phyloP scores from a whole-genome alignment of 1,140 invertebrate genomes.

The Heliconius eleuchia region DNA sequence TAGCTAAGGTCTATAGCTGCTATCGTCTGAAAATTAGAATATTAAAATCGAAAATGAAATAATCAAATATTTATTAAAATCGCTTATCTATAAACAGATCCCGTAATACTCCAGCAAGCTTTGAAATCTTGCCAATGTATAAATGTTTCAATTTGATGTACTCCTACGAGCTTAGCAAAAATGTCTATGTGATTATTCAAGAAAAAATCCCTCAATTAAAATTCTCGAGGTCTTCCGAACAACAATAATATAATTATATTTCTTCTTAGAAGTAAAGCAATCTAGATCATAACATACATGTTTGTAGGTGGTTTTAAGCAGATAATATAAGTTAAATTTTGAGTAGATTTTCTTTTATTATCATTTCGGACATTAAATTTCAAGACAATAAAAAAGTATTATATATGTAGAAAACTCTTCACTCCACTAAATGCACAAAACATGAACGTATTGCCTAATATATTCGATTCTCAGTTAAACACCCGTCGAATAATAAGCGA shows the following conservation, averaged over 20 bases:
- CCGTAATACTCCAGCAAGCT: too few relatives aligned
- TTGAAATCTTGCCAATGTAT: neutral
- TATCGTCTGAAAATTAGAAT: too few relatives aligned
- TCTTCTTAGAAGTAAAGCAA: constrained; percentile 15
- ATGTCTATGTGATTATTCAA: neutral
- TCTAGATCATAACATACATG: neutral
- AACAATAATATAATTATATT: constrained; percentile 29
- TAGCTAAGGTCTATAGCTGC: too few relatives aligned
- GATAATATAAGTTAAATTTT: neutral
- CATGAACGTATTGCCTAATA: constrained; percentile 8
- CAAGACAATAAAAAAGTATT: too few relatives aligned
- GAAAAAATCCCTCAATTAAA: constrained; percentile 31
- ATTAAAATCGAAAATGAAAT: too few relatives aligned
- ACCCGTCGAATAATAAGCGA: constrained; percentile 72
- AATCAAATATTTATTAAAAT: too few relatives aligned
- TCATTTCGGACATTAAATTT: too few relatives aligned
- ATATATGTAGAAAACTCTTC: neutral
- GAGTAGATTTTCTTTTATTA: too few relatives aligned
- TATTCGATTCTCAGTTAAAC: constrained; percentile 36
- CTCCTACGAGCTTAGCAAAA: neutral
- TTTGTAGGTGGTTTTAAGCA: constrained; percentile 1
- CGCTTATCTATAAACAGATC: too few relatives aligned
- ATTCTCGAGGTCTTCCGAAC: constrained; percentile 19
- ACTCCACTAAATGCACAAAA: neutral
- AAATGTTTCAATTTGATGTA: neutral